Conservation (phyloP, 1,140 invertebrate species). For the Drosophila suzukii region DNA sequence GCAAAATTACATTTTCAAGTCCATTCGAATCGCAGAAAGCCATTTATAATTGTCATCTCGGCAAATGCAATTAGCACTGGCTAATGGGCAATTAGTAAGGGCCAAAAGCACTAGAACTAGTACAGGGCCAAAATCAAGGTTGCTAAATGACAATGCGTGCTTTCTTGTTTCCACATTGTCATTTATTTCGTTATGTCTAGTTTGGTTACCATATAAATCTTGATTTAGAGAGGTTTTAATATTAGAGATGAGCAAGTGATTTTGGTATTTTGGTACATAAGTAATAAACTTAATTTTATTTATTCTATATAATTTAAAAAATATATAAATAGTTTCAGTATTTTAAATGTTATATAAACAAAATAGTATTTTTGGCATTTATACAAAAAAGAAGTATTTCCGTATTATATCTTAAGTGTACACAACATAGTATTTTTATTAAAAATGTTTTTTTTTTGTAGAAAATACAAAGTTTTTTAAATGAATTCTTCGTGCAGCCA, state of each 20-base stretch:
- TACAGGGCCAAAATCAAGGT: constrained; percentile 4
- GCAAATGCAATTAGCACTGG: constrained; percentile 74
- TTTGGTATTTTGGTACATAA: no score
- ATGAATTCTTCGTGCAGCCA: no score
- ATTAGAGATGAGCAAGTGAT: background rate
- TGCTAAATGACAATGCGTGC: constrained; percentile 26
- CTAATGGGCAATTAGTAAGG: constrained; percentile 70
- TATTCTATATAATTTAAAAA: no score
- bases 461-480: background rate
- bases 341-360: no score
- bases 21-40: constrained; percentile 51
- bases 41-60: constrained; percentile 79
- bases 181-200: background rate
- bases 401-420: no score
- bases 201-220: background rate
- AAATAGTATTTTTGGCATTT: no score
- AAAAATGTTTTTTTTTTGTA: background rate
- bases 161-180: constrained; percentile 9
- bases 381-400: no score
- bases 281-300: no score
- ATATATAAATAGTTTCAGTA: no score
- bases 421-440: no score
- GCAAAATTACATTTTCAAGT: constrained; percentile 56
- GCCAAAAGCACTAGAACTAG: background rate
- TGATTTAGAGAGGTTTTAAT: background rate